phyloP scores from a whole-genome alignment of 2,888 invertebrate species.

The Heteromurus nitidus region DNA sequence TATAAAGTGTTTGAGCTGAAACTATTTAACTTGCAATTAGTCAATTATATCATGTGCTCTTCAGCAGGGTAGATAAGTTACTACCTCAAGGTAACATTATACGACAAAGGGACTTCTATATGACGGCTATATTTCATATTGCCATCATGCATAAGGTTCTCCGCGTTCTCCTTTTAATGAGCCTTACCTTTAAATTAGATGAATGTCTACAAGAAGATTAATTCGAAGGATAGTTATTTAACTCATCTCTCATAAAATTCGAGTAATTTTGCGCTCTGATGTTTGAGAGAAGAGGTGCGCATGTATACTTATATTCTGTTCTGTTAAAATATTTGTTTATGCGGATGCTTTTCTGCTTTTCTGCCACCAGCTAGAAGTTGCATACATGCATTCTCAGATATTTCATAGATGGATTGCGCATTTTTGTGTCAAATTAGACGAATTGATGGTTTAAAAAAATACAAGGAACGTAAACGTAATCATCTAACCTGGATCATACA shows the following conservation, averaged over 20 bases:
- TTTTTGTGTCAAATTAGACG: too few species aligned
- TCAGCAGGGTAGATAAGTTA: neutral
- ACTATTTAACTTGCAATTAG: neutral
- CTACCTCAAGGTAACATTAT: conserved; percentile 4
- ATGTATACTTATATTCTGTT: too few species aligned
- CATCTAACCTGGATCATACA: neutral
- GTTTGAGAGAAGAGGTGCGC: too few species aligned
- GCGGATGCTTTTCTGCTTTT: too few species aligned
- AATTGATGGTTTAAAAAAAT: too few species aligned
- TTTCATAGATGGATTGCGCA: too few species aligned
- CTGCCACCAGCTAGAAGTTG: too few species aligned
- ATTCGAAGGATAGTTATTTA: too few species aligned
- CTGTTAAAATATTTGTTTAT: too few species aligned
- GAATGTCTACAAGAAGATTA: too few species aligned
- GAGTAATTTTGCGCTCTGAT: neutral
- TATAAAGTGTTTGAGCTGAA: neutral
- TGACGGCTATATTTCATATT: neutral
- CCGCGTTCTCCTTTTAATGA: neutral
- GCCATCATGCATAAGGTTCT: neutral
- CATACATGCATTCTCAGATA: too few species aligned
- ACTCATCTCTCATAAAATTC: neutral
- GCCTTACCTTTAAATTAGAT: neutral
- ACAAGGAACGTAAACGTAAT: neutral
- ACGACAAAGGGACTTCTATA: conserved; percentile 7
- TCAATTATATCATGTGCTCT: neutral